Conservation (phyloP, 2,113 vertebrate genomes). For the Smithornis capensis region DNA sequence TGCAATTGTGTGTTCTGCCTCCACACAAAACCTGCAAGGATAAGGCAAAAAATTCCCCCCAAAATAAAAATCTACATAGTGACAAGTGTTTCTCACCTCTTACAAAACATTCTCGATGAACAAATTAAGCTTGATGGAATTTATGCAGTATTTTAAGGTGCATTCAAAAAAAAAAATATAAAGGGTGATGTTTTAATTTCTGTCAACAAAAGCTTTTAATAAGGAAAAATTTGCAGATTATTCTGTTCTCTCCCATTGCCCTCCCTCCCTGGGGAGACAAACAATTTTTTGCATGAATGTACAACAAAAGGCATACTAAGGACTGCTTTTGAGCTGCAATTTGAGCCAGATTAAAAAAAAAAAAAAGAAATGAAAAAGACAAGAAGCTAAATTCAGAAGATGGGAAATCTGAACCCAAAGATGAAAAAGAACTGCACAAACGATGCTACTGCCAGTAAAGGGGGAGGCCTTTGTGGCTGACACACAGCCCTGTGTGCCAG, state of each 20-base stretch:
- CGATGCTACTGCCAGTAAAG: neutral
- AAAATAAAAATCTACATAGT: neutral
- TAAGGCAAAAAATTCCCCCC: neutral
- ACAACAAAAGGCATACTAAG: neutral
- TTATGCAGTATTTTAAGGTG: neutral
- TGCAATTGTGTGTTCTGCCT: neutral
- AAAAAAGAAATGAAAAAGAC: neutral
- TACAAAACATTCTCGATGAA: neutral
- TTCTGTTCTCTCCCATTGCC: neutral
- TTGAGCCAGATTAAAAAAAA: neutral
- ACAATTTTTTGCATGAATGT: neutral
- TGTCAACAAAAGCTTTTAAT: neutral
- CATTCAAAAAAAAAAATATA: neutral
- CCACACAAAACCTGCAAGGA: neutral
- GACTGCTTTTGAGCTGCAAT: neutral
- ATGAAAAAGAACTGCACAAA: slow-evolving; percentile 9
- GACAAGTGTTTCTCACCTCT: neutral
- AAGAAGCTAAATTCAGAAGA: slow-evolving; percentile 30
- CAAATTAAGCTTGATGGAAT: neutral
- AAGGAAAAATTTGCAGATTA: neutral
- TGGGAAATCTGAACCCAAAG: neutral
- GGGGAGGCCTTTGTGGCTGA: neutral
- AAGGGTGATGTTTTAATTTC: neutral
- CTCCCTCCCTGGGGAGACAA: neutral
- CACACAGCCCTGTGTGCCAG: neutral